Conservation (phyloP, 1,140 invertebrate species). For the Aphaenogaster floridana region DNA sequence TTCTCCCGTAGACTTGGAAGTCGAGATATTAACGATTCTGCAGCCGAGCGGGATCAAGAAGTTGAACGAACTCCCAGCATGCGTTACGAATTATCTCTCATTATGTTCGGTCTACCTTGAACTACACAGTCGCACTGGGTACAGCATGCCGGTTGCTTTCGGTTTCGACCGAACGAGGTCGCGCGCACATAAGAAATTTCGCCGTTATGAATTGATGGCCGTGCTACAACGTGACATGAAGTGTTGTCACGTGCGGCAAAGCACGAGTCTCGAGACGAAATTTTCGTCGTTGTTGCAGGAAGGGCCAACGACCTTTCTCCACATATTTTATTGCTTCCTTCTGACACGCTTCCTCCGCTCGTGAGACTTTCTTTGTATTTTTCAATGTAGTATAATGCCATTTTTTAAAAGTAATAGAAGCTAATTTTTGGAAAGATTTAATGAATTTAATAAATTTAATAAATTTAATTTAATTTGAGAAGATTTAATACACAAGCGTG, state of each 20-base stretch:
- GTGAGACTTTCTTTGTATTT: constrained; percentile 27
- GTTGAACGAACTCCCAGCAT: constrained; percentile 57
- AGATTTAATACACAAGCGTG: neutral
- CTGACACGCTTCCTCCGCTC: constrained; percentile 20
- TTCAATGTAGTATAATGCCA: constrained; percentile 10
- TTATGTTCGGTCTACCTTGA: constrained; percentile 60
- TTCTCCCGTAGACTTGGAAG: constrained; percentile 1
- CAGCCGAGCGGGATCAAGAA: constrained; percentile 40
- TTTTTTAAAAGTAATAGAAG: constrained; percentile 19
- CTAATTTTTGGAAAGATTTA: neutral
- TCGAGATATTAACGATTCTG: constrained; percentile 35
- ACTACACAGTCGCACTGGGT: constrained; percentile 21
- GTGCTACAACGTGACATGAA: constrained; percentile 35
- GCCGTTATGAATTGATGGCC: constrained; percentile 50
- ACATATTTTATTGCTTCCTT: constrained; percentile 68
- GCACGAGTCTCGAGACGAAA: constrained; percentile 17
- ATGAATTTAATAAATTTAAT: constrained; percentile 28
- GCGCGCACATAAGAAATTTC: constrained; percentile 42
- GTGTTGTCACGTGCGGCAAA: constrained; percentile 54
- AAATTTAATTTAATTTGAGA: constrained; percentile 7
- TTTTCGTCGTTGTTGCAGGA: constrained; percentile 26
- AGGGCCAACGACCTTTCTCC: constrained; percentile 29
- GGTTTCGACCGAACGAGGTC: constrained; percentile 49
- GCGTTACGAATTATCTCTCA: constrained; percentile 52
- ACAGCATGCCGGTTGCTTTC: constrained; percentile 30